A percentile compares a stretch with the other conserved stretches of the same genome.
Evolutionary conservation across 2,113 vertebrate genomes (phyloP).

Genomic region (Cynoglossus semilaevis): DNA sequence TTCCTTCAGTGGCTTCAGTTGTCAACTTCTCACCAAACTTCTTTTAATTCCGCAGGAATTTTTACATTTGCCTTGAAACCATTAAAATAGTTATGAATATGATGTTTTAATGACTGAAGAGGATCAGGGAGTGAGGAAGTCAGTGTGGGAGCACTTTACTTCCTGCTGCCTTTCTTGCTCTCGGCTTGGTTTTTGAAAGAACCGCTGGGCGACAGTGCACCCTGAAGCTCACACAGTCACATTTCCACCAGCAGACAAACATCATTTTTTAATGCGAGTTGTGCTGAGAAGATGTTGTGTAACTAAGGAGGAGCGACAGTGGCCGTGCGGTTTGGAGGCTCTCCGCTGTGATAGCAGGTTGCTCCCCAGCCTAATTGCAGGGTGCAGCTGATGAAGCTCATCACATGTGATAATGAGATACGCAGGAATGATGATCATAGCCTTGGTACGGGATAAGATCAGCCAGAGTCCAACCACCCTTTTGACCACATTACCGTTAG

Average conservation of each 20-base stretch:
- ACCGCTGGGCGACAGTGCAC: constrained; percentile 29
- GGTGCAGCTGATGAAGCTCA: constrained; percentile 53
- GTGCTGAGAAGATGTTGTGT: neutral
- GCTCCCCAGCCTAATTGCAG: constrained; percentile 42
- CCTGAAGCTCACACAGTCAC: constrained; percentile 18
- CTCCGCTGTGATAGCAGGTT: constrained; percentile 49
- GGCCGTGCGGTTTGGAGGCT: constrained; percentile 29
- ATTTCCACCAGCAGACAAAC: constrained; percentile 18
- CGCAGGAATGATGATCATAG: constrained; percentile 53
- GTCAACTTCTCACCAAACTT: too few relatives aligned
- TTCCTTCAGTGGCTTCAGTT: too few relatives aligned
- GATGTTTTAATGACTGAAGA: constrained; percentile 16
- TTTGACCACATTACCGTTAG: constrained; percentile 13
- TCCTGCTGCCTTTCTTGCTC: constrained; percentile 16
- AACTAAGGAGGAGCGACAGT: constrained; percentile 15
- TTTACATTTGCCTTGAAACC: neutral
- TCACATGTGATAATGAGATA: constrained; percentile 50
- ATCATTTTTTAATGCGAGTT: constrained; percentile 19
- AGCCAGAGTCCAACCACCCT: constrained; percentile 34
- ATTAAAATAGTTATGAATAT: constrained; percentile 1
- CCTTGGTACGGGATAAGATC: constrained; percentile 51
- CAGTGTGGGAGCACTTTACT: constrained; percentile 1
- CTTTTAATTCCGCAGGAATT: too few relatives aligned
- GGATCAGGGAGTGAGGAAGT: neutral
- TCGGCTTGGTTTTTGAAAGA: constrained; percentile 4